These are phyloP conservation scores for Leptestheria dahalacensis DNA, from an alignment of 1,140 invertebrate species.

Conservation along the genomic window DNA sequence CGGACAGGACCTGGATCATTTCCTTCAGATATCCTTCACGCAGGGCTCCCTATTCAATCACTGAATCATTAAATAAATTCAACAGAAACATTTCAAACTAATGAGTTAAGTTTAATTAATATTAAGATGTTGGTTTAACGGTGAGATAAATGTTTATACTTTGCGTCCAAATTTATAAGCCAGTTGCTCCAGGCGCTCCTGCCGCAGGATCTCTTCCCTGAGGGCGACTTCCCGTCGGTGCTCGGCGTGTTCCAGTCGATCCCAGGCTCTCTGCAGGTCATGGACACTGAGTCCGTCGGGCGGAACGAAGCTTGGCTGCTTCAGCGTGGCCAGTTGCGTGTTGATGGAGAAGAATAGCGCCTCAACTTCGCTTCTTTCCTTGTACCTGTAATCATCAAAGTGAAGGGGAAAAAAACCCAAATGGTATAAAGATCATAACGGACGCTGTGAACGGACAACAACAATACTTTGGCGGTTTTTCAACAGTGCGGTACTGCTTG, in stretches of 20 bases:
- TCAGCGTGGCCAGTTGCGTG: constrained; percentile 81
- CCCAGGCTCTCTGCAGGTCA: constrained; percentile 87
- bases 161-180: constrained; percentile 94
- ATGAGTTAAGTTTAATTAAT: too few relatives aligned
- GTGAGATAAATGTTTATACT: constrained; percentile 28
- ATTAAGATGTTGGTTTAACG: not conserved
- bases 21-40: constrained; percentile 90
- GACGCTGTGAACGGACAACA: not conserved
- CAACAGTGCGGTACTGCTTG: constrained; percentile 88
- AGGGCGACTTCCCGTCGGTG: constrained; percentile 84
- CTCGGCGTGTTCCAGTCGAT: constrained; percentile 81
- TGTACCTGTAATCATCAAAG: constrained; percentile 68
- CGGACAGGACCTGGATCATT: constrained; percentile 89
- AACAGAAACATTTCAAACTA: too few relatives aligned
- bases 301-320: constrained; percentile 75
- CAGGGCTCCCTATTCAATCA: constrained; percentile 51
- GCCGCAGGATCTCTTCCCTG: constrained; percentile 74
- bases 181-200: constrained; percentile 85
- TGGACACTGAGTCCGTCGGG: constrained; percentile 76
- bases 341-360: constrained; percentile 93
- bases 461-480: constrained; percentile 87
- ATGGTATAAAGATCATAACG: not conserved
- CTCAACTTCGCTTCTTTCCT: constrained; percentile 92
- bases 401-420: constrained; percentile 9
- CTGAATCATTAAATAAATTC: constrained; percentile 15